Conservation (phyloP, 2,888 invertebrate genomes). For the Venustoraphidia nigricollis region DNA sequence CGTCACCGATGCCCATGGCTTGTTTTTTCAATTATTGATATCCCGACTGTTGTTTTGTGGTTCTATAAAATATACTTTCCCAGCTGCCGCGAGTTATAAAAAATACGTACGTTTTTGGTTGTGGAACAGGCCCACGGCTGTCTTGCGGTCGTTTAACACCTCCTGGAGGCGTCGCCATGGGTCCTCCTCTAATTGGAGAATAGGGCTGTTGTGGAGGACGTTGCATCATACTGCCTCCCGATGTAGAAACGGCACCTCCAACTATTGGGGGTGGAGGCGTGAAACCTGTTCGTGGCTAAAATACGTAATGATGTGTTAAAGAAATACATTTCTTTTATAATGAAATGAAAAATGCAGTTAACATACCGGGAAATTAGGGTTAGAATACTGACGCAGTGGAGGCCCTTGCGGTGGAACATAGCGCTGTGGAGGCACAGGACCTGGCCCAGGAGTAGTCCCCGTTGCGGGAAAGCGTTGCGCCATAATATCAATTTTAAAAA, state of each 20-base stretch:
- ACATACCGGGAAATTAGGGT: constrained; percentile 62
- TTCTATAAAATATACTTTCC: neutral
- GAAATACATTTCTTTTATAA: neutral
- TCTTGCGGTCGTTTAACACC: constrained; percentile 45
- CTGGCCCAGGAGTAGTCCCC: constrained; percentile 33
- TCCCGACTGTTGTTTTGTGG: no score
- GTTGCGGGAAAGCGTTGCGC: constrained; percentile 39
- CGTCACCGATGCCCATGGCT: no score
- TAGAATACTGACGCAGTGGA: constrained; percentile 51
- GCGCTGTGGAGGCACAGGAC: constrained; percentile 37
- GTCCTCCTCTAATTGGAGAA: constrained; percentile 42
- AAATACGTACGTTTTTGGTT: constrained; percentile 39
- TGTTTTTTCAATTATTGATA: no score
- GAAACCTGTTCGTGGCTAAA: constrained; percentile 49
- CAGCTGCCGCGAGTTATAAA: neutral
- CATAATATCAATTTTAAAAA: constrained; percentile 21
- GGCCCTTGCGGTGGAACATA: constrained; percentile 47
- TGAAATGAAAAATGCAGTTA: constrained; percentile 5
- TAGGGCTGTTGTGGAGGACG: constrained; percentile 38
- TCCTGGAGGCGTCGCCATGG: constrained; percentile 37
- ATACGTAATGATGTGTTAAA: neutral
- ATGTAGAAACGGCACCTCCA: constrained; percentile 23
- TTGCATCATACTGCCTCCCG: constrained; percentile 37
- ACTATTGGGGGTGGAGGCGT: constrained; percentile 46
- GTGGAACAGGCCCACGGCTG: constrained; percentile 40